Evolutionary conservation across 2,113 vertebrate genomes (phyloP), one percentile per base, ranked within the genome.

Genomic region (Meriones unguiculatus): DNA sequence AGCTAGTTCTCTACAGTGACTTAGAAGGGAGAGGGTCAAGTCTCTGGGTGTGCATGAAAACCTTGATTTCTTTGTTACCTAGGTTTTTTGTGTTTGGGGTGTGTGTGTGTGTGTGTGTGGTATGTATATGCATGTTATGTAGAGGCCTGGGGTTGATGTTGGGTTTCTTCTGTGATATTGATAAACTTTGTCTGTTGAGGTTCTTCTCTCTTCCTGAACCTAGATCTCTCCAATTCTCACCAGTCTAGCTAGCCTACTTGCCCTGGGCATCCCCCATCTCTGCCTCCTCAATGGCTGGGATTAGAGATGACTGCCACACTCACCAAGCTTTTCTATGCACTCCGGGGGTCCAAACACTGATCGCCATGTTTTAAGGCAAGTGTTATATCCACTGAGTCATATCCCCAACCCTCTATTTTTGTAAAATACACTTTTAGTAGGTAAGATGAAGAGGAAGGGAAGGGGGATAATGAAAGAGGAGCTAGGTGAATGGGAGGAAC

Each of bases 1-100:
- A 95, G 88, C 78, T 90, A 64, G 30, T 85, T 97, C 41, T 90
- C 20, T 91, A 62, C 70, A 90, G 82, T 92, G 62, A 92, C 38
- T 81, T 57, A 73, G 65, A 92, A 88, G 17, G 52, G 46, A 90
- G 4, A 75, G 30, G 57, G 52, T 80, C 62, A 92, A 70, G 59
- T 82, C 81, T 90, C 54, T 38, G 46, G 69, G 76, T 81, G 11
- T 92, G 15, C 38, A 95, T 41, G 57, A 88, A 94, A 52, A 18
- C 2, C 52, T 38, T 25, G 46, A 13, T 80, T 93, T 76, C 32
- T 65, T 18, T 65, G 57, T 69, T 64, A 28, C 38, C 30, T 30
- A 38, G 52, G 13, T 4, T 57, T 5, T n/a, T 4, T 77, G 22
- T 75, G 38, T 70, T 28, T 25, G 15, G 41, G 28, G n/a, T 38